Percentiles rank a stretch among this genome's conserved stretches.
phyloP scores from a whole-genome alignment of 2,888 invertebrate species.

The Eudasyphora cyanicolor region DNA sequence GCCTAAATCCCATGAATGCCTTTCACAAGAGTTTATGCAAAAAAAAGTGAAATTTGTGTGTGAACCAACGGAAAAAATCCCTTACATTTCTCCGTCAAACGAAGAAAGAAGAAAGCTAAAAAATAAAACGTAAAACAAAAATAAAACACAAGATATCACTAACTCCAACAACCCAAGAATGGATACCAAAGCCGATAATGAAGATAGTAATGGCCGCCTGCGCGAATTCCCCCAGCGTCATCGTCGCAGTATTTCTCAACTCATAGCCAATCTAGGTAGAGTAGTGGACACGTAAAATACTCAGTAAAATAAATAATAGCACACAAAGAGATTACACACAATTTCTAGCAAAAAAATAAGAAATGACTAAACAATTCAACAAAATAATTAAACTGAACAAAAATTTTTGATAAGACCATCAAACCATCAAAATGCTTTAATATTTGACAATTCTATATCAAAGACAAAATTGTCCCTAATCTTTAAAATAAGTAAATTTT shows the following conservation, averaged over 20 bases:
- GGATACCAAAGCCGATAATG: slow-evolving; percentile 43
- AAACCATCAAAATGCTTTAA: background rate
- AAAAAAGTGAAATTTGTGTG: slow-evolving; percentile 13
- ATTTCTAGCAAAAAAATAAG: background rate
- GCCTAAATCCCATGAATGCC: slow-evolving; percentile 13
- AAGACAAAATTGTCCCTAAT: too few relatives aligned
- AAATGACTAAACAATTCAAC: background rate
- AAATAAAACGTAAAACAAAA: background rate
- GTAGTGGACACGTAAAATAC: too few relatives aligned
- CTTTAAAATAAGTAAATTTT: too few relatives aligned
- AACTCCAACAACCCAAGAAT: background rate
- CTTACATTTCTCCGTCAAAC: background rate
- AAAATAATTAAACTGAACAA: background rate
- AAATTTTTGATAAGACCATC: background rate
- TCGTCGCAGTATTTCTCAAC: slow-evolving; percentile 79
- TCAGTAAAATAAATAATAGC: too few relatives aligned
- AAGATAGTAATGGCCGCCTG: slow-evolving; percentile 62
- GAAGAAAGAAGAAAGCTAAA: background rate
- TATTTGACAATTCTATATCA: too few relatives aligned
- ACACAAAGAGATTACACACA: background rate
- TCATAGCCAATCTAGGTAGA: slow-evolving; percentile 78
- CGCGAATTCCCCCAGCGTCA: slow-evolving; percentile 75
- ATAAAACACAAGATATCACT: slow-evolving; percentile 16
- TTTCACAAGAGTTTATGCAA: slow-evolving; percentile 17
- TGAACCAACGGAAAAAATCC: slow-evolving; percentile 4